Conservation (phyloP, 53 echinoderm and acorn worm species). For the Actinopyga echinites region DNA sequence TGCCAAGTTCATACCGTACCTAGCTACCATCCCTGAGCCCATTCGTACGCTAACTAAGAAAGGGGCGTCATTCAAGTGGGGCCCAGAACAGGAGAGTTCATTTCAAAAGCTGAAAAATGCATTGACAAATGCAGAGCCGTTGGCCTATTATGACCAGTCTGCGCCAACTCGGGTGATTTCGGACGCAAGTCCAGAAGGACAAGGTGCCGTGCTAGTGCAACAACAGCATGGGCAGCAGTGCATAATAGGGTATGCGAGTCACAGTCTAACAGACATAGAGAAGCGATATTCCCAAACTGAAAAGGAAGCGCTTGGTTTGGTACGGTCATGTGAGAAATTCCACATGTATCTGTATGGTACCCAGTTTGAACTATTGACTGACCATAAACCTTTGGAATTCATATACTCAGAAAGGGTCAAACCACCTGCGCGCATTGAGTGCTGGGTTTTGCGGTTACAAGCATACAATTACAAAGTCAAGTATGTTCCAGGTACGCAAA, state of each 20-base stretch:
- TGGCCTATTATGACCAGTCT: conserved; percentile 58
- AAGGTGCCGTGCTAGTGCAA: conserved; percentile 61
- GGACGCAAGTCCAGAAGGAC: conserved; percentile 70
- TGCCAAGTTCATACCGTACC: conserved; percentile 48
- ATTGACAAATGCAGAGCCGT: conserved; percentile 32
- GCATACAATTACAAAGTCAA: not conserved
- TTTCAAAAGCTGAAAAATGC: conserved; percentile 47
- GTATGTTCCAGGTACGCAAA: not conserved
- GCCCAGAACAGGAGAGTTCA: conserved; percentile 38
- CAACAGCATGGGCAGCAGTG: conserved; percentile 18
- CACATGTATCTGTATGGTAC: too few relatives aligned
- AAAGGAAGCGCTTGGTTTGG: too few relatives aligned
- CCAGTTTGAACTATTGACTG: too few relatives aligned
- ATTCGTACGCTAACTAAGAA: conserved; percentile 43
- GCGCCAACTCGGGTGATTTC: conserved; percentile 48
- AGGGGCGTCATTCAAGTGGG: conserved; percentile 40
- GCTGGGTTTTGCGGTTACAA: not conserved
- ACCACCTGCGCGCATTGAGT: conserved; percentile 9
- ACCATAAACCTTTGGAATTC: too few relatives aligned
- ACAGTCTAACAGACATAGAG: conserved; percentile 38
- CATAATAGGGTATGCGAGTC: conserved; percentile 42
- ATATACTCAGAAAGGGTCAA: conserved; percentile 41
- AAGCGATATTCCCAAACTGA: too few relatives aligned
- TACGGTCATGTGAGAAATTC: too few relatives aligned
- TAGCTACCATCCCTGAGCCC: conserved; percentile 58